These are phyloP conservation scores for Xestia ashworthii DNA, from an alignment of 2,888 invertebrate genomes.

Conservation along the genomic window DNA sequence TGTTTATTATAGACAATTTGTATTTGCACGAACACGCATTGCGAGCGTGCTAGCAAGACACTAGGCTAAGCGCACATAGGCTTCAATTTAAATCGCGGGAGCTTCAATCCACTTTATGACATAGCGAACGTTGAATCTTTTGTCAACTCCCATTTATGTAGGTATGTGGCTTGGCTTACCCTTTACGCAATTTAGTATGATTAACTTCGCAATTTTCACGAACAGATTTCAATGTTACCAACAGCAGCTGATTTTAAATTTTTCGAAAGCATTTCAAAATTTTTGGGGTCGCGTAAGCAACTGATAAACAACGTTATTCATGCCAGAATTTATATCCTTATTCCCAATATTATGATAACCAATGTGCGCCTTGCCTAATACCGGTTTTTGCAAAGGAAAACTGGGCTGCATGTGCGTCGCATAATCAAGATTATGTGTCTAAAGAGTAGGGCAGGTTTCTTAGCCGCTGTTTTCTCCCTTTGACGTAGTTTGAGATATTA, in stretches of 20 bases:
- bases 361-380: constrained; percentile 12
- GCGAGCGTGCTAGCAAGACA: constrained; percentile 7
- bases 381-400: constrained; percentile 35
- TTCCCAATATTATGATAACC: neutral
- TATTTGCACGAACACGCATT: constrained; percentile 14
- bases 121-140: neutral
- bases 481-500: neutral
- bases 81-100: neutral
- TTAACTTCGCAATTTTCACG: too few relatives aligned
- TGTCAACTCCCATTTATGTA: too few relatives aligned
- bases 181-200: too few relatives aligned
- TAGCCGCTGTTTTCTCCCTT: constrained; percentile 3
- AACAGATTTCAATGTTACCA: too few relatives aligned
- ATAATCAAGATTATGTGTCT: constrained; percentile 14
- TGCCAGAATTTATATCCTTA: neutral
- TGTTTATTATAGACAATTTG: constrained; percentile 31
- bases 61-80: constrained; percentile 16
- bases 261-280: too few relatives aligned
- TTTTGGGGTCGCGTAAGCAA: too few relatives aligned
- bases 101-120: neutral
- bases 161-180: too few relatives aligned
- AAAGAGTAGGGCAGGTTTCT: constrained; percentile 4
- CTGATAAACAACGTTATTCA: too few relatives aligned
- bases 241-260: too few relatives aligned
- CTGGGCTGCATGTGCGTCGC: neutral